Conservation (phyloP, 2,888 invertebrate species). For the Rhingia rostrata region DNA sequence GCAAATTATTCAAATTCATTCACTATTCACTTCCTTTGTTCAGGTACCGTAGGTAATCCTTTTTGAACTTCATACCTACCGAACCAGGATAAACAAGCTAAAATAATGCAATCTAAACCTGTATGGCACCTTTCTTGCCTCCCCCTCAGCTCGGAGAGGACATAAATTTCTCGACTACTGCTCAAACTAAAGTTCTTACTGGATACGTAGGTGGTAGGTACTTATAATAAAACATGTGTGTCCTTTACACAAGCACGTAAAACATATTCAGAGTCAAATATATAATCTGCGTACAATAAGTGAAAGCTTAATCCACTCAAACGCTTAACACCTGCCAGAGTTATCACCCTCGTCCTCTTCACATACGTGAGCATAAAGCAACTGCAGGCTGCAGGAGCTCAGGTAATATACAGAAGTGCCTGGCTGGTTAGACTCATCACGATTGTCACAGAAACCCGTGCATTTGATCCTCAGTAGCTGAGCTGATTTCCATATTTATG, state of each 20-base stretch:
- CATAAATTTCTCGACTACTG: no score
- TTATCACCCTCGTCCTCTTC: not conserved
- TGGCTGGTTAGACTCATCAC: slow-evolving; percentile 22
- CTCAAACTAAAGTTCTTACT: no score
- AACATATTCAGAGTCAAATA: slow-evolving; percentile 18
- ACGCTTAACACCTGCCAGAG: slow-evolving; percentile 39
- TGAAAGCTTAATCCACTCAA: slow-evolving; percentile 43
- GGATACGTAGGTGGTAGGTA: no score
- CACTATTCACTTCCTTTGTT: not conserved
- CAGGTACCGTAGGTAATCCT: not conserved
- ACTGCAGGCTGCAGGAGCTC: not conserved
- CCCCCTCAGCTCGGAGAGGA: no score
- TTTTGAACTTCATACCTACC: not conserved
- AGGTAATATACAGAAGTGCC: not conserved
- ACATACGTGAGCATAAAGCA: not conserved
- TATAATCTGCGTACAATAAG: slow-evolving; percentile 32
- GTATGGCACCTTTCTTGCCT: no score
- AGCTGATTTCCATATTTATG: slow-evolving; percentile 63
- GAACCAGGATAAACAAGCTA: not conserved
- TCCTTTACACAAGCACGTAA: not conserved
- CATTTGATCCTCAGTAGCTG: slow-evolving; percentile 43
- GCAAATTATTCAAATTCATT: no score
- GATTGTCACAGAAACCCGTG: slow-evolving; percentile 34
- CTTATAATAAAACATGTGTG: not conserved
- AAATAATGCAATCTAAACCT: not conserved